Evolutionary conservation across 1,140 invertebrate species (phyloP), one percentile per base, ranked within the genome.

Genomic region (Dryas iulia): DNA sequence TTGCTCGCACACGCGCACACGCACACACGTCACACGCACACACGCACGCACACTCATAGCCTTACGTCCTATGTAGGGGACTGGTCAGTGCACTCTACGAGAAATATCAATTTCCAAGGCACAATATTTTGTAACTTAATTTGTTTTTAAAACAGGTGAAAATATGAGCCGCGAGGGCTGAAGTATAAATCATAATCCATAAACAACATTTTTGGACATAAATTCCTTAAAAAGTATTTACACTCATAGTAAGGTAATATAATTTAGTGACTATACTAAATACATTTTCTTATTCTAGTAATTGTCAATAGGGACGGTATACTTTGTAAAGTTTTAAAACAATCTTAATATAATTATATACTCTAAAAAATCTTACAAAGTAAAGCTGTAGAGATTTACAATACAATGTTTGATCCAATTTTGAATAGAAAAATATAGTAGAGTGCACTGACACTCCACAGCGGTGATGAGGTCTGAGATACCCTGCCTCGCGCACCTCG

Each of bases 221-320:
- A 47, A 0, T 5, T 47, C 14, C 7, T 47, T 21, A 35, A 47
- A 47, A 1, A n/a, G 39, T 18, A 47, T 18, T 21, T n/a, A n/a
- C n/a, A n/a, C n/a, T 3, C 14, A 35, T n/a, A 35, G n/a, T 10
- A 21, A 21, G 39, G 21, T 10, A n/a, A n/a, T 14, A 47, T 3
- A 47, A 18, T 21, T 47, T 18, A 47, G 35, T 47, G n/a, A 47
- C 35, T 47, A 47, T 10, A 47, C 39, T 21, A 47, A 35, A 65
- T 65, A 57, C 11, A 64, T 24, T 30, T 23, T 23, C 57, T 66
- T 59, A 66, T 14, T 28, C 35, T 66, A 66, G n/a, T 52, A 66
- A 66, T 66, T 66, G 64, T 66, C 56, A 66, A 66, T 59, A 66
- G 52, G 64, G 64, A 66, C 64, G 64, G 64, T 66, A 28, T 58